phyloP scores from a whole-genome alignment of 2,888 invertebrate species.

The Phyllotreta cruciferae region DNA sequence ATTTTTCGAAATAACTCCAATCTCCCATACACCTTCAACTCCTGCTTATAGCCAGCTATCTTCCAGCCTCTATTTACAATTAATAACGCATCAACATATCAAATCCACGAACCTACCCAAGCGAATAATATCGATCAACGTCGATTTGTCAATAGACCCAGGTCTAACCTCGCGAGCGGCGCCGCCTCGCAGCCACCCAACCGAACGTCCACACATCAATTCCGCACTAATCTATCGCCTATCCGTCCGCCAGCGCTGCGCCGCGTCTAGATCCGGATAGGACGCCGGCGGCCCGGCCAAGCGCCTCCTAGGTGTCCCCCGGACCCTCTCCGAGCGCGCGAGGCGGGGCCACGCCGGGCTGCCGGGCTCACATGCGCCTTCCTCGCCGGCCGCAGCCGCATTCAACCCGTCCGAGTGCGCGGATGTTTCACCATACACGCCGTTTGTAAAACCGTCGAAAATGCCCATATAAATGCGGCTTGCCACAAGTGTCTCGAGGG shows the following conservation, averaged over 20 bases:
- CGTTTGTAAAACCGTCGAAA: conserved; percentile 23
- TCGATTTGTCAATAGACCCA: conserved; percentile 1
- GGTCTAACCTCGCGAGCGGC: conserved; percentile 24
- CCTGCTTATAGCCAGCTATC: too few species aligned
- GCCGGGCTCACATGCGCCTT: conserved; percentile 53
- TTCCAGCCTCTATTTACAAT: too few species aligned
- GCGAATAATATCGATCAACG: too few species aligned
- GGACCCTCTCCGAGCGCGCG: conserved; percentile 46
- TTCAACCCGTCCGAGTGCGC: conserved; percentile 55
- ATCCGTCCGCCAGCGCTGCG: conserved; percentile 45
- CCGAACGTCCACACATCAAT: conserved; percentile 28
- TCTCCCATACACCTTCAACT: too few species aligned
- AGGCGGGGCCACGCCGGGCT: conserved; percentile 50
- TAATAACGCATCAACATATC: too few species aligned
- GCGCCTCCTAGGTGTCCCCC: conserved; percentile 48
- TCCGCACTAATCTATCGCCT: conserved; percentile 38
- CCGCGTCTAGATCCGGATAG: conserved; percentile 51
- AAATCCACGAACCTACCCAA: too few species aligned
- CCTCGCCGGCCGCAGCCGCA: conserved; percentile 48
- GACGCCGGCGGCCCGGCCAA: conserved; percentile 50
- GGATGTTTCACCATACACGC: conserved; percentile 46
- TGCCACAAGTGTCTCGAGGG: conserved; percentile 40
- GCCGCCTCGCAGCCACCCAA: conserved; percentile 19
- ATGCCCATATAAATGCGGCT: conserved; percentile 36
- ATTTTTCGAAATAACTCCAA: too few species aligned